phyloP scores from a whole-genome alignment of 2,888 invertebrate species.

The Netelia virgata region DNA sequence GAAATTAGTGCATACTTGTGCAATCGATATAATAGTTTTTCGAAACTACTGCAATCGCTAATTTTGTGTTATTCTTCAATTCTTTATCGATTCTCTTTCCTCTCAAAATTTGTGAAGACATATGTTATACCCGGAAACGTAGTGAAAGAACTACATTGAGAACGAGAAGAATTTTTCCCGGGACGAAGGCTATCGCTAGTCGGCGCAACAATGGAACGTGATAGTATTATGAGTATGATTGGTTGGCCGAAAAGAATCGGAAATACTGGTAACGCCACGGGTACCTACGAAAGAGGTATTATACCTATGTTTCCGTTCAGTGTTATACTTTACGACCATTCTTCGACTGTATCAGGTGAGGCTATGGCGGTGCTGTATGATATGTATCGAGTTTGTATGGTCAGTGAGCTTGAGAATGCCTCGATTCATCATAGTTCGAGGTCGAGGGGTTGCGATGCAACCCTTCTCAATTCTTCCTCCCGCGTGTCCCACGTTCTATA shows the following conservation, averaged over 20 bases:
- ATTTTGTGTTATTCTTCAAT: neutral
- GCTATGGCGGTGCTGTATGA: neutral
- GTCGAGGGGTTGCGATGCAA: slow-evolving; percentile 1
- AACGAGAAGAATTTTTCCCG: slow-evolving; percentile 52
- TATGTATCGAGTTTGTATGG: slow-evolving; percentile 36
- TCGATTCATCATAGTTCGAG: slow-evolving; percentile 24
- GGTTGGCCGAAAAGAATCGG: slow-evolving; percentile 62
- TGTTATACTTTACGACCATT: slow-evolving; percentile 1
- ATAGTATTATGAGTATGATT: slow-evolving; percentile 64
- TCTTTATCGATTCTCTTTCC: neutral
- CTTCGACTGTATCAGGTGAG: slow-evolving; percentile 25
- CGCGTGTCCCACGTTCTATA: neutral
- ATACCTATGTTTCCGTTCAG: slow-evolving; percentile 12
- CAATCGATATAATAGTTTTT: no score
- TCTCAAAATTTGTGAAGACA: neutral
- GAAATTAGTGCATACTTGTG: no score
- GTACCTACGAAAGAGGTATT: slow-evolving; percentile 13
- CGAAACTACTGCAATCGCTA: no score
- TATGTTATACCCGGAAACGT: slow-evolving; percentile 16
- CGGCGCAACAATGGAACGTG: slow-evolving; percentile 64
- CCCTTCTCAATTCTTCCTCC: slow-evolving; percentile 4
- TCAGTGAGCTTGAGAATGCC: slow-evolving; percentile 36
- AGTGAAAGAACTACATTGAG: slow-evolving; percentile 8
- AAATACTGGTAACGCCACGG: neutral
- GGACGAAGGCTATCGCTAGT: slow-evolving; percentile 29